Evolutionary conservation across 2,113 vertebrate genomes (phyloP), one percentile per base, ranked within the genome.

Genomic region (Furnarius figulus): DNA sequence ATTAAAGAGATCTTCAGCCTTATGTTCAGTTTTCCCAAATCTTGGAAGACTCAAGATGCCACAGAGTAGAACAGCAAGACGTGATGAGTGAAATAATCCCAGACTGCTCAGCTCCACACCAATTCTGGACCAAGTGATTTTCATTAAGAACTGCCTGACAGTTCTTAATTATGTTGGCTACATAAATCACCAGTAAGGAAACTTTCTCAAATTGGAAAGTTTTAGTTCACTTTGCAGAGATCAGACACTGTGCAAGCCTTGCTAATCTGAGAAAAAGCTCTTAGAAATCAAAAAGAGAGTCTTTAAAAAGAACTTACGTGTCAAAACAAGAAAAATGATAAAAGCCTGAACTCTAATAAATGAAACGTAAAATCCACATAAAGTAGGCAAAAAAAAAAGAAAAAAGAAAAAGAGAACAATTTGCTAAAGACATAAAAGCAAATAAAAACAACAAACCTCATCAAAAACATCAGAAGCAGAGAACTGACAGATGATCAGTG

Each of bases 291-390:
- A 42, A 42, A 70, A 14, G 75, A 68, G 2, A 6, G 61, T 12
- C 86, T 91, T 81, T 90, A 78, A 93, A 95, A 86, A 92, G 73
- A 93, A 81, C 66, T 67, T 87, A 28, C 14, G 30, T 22, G 80
- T 97, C 96, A 96, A 94, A 95, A 95, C 94, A 95, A 93, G 83
- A 83, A 80, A 92, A 95, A 91, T 92, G 94, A 96, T 95, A 92
- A 97, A 96, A 97, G 96, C 47, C 80, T 23, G 17, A 92, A 37
- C 30, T 77, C 56, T 31, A 50, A 76, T 63, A 92, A 93, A 81
- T 58, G 59, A 89, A 93, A 95, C 12, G 33, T 35, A 89, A 76
- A 86, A 71, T 77, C 33, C 68, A 92, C 33, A 83, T 68, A 70
- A 95, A 88, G 58, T 11, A 68, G 65, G 27, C 1, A 15, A 47